A percentile compares a stretch with the other conserved stretches of the same genome.
Evolutionary conservation across 92 coral and sea anemone genomes (phyloP).

Genomic region (Umimayanthus chanpuru): DNA sequence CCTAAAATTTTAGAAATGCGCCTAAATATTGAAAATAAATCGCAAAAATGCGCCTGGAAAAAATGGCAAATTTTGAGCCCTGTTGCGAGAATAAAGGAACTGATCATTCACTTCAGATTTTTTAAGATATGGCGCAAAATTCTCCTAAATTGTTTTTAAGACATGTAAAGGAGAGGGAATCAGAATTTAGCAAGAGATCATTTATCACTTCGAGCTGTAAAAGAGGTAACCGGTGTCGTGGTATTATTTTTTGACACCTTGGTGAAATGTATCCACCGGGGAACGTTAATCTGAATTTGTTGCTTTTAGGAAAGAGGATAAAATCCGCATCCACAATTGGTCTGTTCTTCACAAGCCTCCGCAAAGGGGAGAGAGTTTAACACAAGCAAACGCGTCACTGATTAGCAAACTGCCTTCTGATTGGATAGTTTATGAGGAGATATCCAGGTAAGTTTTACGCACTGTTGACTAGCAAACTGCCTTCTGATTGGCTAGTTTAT

Average conservation of each 20-base stretch:
- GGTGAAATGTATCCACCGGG: not conserved
- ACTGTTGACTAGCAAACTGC: conserved; percentile 56
- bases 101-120: too few species aligned
- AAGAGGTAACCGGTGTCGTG: not conserved
- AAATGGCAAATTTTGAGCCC: too few species aligned
- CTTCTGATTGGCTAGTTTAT: too few species aligned
- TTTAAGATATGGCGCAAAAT: too few species aligned
- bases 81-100: too few species aligned
- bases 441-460: conserved; percentile 78
- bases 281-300: not conserved
- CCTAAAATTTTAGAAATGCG: too few species aligned
- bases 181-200: too few species aligned
- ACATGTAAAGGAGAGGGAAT: not conserved
- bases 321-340: conserved; percentile 85
- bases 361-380: conserved; percentile 62
- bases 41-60: too few species aligned
- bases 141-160: too few species aligned
- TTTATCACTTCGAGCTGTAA: too few species aligned
- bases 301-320: conserved; percentile 81
- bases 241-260: not conserved
- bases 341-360: conserved; percentile 80
- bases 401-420: conserved; percentile 62
- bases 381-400: conserved; percentile 72
- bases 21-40: too few species aligned
- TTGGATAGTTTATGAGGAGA: conserved; percentile 97